Conservation (phyloP, 2,113 vertebrate species). For the Oreochromis tanganicae region DNA sequence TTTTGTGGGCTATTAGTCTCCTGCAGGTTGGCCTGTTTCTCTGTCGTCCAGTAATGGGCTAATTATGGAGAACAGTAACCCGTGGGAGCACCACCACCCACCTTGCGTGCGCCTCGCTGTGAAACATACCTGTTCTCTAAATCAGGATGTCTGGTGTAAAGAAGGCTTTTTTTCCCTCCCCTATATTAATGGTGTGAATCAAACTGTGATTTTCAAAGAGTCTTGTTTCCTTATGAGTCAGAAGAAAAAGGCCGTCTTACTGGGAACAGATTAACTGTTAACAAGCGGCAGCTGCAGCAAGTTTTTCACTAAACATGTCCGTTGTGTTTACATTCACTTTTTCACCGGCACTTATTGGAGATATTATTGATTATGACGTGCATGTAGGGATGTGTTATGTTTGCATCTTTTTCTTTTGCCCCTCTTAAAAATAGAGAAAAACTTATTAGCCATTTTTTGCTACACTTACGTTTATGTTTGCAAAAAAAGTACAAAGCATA, state of each 20-base stretch:
- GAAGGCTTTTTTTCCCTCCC: background rate
- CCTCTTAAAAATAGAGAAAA: background rate
- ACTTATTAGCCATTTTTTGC: background rate
- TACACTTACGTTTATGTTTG: background rate
- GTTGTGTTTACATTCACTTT: background rate
- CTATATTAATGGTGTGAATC: background rate
- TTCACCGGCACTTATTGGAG: background rate
- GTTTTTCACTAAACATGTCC: accelerated
- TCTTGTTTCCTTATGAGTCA: background rate
- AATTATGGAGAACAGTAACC: constrained; percentile 50
- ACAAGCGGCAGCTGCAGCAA: background rate
- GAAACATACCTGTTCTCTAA: background rate
- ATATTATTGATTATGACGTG: background rate
- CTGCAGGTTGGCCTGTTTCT: constrained; percentile 1
- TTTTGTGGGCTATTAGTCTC: constrained; percentile 52
- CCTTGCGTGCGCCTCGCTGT: background rate
- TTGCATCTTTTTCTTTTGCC: background rate
- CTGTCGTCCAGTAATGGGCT: constrained; percentile 43
- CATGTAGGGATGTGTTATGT: background rate
- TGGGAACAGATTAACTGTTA: background rate
- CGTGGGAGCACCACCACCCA: constrained; percentile 53
- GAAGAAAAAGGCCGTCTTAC: background rate
- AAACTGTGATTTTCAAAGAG: background rate
- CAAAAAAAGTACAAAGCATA: background rate
- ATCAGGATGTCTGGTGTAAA: background rate